Evolutionary conservation across 2,113 vertebrate species (phyloP), one percentile per base, ranked within the genome.

Genomic region (Odontesthes bonariensis): DNA sequence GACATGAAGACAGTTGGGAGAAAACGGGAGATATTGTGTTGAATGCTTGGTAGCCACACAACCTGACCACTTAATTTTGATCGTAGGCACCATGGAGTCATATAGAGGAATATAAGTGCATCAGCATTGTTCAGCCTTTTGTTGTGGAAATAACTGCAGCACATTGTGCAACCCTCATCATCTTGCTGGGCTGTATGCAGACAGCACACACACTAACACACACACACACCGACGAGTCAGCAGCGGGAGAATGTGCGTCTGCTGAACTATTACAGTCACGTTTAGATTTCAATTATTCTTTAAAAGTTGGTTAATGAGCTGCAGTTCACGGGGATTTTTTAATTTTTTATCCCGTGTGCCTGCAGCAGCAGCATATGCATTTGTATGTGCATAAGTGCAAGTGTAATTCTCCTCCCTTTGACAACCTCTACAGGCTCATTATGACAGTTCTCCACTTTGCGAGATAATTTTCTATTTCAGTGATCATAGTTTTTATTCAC

Each of bases 391-490:
- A 38, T 52, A 53, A 65, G 52, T 72, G 62, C 42, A 46, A 62
- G 66, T 59, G 69, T 85, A 44, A 77, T 73, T 86, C 42, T 75
- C 61, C 56, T 79, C 66, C 65, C 65, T 70, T 62, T 78, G 67
- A 83, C 71, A 81, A 82, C 75, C 73, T 88, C 79, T 69, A 78
- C 68, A 79, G 73, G 78, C 80, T 89, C 84, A 89, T 90, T 86
- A 85, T 72, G 85, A 72, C 64, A 64, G 67, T 81, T 89, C 86
- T 81, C 79, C 58, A 58, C 69, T 75, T 75, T 81, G 46, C 67
- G 35, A 84, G 83, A 84, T 69, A 83, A 86, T 89, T 86, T 91
- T 86, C 85, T 83, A 42, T 87, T 84, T 80, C 77, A 74, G 51
- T 59, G 77, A 82, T 79, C 35, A 53, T 73, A 77, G 70, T 70